These are phyloP conservation scores for Dyspetes luteomarginatus DNA, from an alignment of 2,888 invertebrate genomes.

Conservation along the genomic window DNA sequence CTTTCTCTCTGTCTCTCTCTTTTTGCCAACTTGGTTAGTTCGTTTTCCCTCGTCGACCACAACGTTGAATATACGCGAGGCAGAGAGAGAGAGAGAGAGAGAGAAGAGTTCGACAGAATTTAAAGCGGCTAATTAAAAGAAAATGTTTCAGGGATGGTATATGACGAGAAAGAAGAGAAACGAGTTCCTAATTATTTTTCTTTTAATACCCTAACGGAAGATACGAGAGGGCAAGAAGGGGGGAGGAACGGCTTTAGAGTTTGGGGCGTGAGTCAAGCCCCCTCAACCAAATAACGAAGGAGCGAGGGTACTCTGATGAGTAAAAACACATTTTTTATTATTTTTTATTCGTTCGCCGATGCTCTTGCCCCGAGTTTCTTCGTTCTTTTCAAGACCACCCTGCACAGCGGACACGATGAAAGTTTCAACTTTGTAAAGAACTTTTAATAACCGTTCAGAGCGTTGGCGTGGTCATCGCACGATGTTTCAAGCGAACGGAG, in stretches of 20 bases:
- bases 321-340: slow-evolving; percentile 24
- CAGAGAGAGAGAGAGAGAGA: neutral
- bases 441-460: slow-evolving; percentile 70
- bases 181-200: slow-evolving; percentile 63
- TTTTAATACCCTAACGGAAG: slow-evolving; percentile 49
- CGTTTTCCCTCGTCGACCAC: neutral
- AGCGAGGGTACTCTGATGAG: slow-evolving; percentile 5
- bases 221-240: neutral
- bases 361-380: slow-evolving; percentile 22
- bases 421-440: slow-evolving; percentile 72
- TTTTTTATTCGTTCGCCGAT: slow-evolving; percentile 36
- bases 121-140: slow-evolving; percentile 62
- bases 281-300: slow-evolving; percentile 29
- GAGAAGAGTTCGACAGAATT: slow-evolving; percentile 53
- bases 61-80: neutral
- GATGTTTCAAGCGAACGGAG: slow-evolving; percentile 23
- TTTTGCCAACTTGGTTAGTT: slow-evolving; percentile 36
- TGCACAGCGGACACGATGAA: slow-evolving; percentile 27
- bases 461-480: slow-evolving; percentile 20
- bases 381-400: neutral
- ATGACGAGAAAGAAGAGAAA: slow-evolving; percentile 20
- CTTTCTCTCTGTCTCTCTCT: too few relatives aligned
- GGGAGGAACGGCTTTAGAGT: neutral
- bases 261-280: neutral
- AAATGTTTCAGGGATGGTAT: slow-evolving; percentile 10